Conservation (phyloP, 2,113 vertebrate species). For the Otolemur garnettii region DNA sequence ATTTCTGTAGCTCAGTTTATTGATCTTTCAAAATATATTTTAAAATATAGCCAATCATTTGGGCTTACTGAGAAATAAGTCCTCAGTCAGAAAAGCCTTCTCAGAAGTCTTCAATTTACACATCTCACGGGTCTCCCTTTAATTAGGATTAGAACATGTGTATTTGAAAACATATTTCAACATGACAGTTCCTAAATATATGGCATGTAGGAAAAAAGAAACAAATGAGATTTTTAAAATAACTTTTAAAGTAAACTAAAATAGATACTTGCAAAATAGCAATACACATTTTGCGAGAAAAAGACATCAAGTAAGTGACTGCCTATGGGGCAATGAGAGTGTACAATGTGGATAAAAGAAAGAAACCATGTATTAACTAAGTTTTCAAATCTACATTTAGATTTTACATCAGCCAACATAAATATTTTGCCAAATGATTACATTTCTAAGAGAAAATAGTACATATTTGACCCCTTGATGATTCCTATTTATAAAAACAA, state of each 20-base stretch:
- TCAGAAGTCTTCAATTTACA: conserved; percentile 34
- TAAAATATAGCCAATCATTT: conserved; percentile 38
- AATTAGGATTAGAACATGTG: neutral
- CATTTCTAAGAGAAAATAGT: conserved; percentile 10
- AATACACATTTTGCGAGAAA: conserved; percentile 46
- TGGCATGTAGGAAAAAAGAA: neutral
- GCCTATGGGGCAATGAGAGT: neutral
- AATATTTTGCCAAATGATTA: conserved; percentile 46
- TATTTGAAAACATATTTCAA: conserved; percentile 33
- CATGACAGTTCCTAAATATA: neutral
- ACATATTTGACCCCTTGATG: neutral
- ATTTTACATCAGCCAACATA: conserved; percentile 17
- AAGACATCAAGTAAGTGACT: conserved; percentile 12
- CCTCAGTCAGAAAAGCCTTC: conserved; percentile 30
- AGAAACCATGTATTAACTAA: conserved; percentile 4
- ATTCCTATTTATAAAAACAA: conserved; percentile 37
- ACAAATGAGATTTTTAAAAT: neutral
- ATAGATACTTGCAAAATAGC: conserved; percentile 26
- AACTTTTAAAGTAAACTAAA: conserved; percentile 43
- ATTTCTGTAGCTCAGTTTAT: conserved; percentile 9
- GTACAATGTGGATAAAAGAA: neutral
- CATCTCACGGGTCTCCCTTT: neutral
- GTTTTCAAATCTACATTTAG: neutral
- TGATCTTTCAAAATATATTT: conserved; percentile 27
- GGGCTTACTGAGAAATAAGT: neutral